Evolutionary conservation across 2,797 vertebrate genomes (phyloP).

Genomic region (Leucoraja ocellata): DNA sequence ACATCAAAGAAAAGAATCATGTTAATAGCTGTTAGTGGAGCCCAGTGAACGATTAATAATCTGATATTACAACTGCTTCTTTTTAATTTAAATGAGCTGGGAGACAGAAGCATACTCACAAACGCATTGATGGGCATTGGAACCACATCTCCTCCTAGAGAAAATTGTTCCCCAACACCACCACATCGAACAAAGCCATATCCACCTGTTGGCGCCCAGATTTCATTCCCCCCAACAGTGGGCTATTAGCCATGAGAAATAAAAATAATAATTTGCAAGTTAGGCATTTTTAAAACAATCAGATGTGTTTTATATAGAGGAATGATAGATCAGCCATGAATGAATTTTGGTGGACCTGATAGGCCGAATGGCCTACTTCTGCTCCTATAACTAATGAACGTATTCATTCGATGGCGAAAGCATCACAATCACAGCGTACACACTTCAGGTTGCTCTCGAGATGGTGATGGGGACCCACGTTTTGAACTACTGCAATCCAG

Average conservation of each 20-base stretch:
- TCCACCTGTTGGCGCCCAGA: constrained; percentile 15
- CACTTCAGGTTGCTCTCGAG: no score
- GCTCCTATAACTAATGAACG: no score
- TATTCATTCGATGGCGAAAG: no score
- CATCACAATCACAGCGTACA: no score
- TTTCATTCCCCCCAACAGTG: background rate
- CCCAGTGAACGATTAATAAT: background rate
- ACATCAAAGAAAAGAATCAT: background rate
- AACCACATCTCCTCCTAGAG: background rate
- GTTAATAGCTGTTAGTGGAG: background rate
- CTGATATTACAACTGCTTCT: background rate
- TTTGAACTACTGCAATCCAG: no score
- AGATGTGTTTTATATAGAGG: background rate
- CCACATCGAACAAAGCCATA: background rate
- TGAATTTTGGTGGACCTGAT: no score
- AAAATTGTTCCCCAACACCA: background rate
- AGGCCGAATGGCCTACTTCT: no score
- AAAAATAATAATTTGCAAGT: background rate
- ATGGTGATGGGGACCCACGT: no score
- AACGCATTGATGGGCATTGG: background rate
- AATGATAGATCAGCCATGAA: no score
- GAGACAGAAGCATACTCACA: constrained; percentile 19
- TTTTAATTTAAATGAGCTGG: background rate
- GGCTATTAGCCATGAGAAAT: background rate
- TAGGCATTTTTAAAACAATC: background rate